Evolutionary conservation across 2,888 invertebrate species (phyloP).

Genomic region (Drosophila glabriapex): DNA sequence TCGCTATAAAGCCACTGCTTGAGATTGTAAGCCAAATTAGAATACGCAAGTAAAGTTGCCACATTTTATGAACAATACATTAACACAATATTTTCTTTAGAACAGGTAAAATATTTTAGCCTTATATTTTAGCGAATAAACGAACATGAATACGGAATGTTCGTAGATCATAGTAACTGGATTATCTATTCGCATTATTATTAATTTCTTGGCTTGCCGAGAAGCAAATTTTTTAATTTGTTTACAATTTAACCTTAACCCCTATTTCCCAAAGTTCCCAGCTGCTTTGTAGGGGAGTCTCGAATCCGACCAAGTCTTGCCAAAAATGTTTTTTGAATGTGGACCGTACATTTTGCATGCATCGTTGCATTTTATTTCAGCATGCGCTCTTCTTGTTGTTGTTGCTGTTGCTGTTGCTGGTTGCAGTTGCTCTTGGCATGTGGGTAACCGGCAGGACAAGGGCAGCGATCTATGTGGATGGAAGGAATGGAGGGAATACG

Average conservation of each 20-base stretch:
- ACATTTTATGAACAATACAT: not conserved
- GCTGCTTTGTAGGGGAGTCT: constrained; percentile 5
- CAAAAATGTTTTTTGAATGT: constrained; percentile 45
- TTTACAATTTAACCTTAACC: not conserved
- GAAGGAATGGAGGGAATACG: constrained; percentile 19
- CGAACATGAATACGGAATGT: not conserved
- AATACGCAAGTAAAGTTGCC: not conserved
- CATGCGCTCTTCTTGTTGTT: constrained; percentile 20
- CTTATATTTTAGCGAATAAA: not conserved
- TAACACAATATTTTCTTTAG: not conserved
- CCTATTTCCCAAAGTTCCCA: constrained; percentile 2
- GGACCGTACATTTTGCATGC: constrained; percentile 62
- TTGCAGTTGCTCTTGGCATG: constrained; percentile 58
- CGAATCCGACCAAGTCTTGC: constrained; percentile 23
- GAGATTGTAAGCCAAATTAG: constrained; percentile 13
- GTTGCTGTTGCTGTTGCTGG: constrained; percentile 11
- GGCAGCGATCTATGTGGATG: constrained; percentile 54
- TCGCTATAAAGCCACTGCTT: constrained; percentile 16
- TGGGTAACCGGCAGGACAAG: constrained; percentile 57
- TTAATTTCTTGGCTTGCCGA: not conserved
- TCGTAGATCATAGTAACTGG: not conserved
- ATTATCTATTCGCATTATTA: not conserved
- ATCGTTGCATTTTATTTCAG: constrained; percentile 57
- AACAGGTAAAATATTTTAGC: not conserved
- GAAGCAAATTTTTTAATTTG: not conserved